Percentiles rank a stretch among this genome's conserved stretches.
Conservation (phyloP, 2,797 vertebrate species). For the Netta rufina region DNA sequence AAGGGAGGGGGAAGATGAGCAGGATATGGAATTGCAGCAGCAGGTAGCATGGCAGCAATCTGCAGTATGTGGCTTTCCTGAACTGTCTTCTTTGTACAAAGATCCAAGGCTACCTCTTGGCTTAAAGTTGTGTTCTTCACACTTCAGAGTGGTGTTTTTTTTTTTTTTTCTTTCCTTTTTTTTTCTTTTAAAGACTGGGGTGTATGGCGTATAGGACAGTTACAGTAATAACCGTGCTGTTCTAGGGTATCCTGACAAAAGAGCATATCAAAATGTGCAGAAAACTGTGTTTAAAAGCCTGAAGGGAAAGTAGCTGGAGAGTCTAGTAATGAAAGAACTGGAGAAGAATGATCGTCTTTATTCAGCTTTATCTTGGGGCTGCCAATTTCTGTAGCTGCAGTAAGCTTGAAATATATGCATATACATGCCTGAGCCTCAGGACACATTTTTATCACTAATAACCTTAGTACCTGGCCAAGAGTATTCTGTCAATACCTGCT, state of each 20-base stretch:
- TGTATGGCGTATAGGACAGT: neutral
- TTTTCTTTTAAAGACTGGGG: neutral
- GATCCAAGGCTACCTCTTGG: neutral
- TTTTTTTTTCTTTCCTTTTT: neutral
- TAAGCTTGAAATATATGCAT: neutral
- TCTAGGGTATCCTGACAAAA: neutral
- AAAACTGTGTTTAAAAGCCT: neutral
- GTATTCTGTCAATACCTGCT: neutral
- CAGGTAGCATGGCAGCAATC: neutral
- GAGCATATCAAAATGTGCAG: neutral
- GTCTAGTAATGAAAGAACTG: neutral
- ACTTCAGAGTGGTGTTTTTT: neutral
- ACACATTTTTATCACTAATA: constrained; percentile 25
- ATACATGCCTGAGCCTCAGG: neutral
- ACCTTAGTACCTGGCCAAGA: neutral
- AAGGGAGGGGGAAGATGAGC: neutral
- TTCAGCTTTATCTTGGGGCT: neutral
- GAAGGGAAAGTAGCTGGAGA: neutral
- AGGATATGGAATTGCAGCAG: neutral
- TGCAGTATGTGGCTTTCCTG: neutral
- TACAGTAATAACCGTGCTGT: neutral
- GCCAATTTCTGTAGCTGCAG: constrained; percentile 23
- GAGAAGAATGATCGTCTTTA: neutral
- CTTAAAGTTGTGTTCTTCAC: neutral
- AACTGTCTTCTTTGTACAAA: neutral